phyloP scores from a whole-genome alignment of 1,140 invertebrate species.

The Idris sp. region DNA sequence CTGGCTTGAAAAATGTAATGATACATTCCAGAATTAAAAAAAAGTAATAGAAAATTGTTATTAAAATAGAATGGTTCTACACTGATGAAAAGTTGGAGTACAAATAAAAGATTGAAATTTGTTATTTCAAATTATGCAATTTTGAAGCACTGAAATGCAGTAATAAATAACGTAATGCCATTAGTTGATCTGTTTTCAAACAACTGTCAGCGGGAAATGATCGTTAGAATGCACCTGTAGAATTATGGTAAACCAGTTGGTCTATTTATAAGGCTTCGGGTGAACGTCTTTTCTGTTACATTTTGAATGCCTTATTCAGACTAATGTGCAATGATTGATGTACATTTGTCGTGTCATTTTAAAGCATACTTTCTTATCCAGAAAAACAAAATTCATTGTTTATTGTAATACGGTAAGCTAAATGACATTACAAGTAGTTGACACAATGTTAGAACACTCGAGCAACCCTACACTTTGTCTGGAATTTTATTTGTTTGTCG shows the following conservation, averaged over 20 bases:
- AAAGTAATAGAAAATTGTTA: no score
- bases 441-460: conserved; percentile 30
- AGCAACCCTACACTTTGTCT: conserved; percentile 42
- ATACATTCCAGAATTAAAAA: no score
- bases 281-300: conserved; percentile 13
- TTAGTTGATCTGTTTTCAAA: conserved; percentile 20
- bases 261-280: conserved; percentile 25
- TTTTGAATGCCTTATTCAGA: conserved; percentile 1
- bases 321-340: no score
- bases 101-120: no score
- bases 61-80: no score
- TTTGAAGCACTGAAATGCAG: neutral
- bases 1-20: no score
- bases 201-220: conserved; percentile 4
- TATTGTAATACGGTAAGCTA: conserved; percentile 28
- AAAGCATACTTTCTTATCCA: no score
- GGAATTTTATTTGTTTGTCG: conserved; percentile 49
- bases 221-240: conserved; percentile 8
- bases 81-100: no score
- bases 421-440: conserved; percentile 41
- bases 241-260: conserved; percentile 9
- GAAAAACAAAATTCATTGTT: conserved; percentile 8
- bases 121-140: no score
- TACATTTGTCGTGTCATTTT: neutral
- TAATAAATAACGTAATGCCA: conserved; percentile 25